These are phyloP conservation scores for Dysmachus trigonus DNA, from an alignment of 2,888 invertebrate genomes.

Conservation along the genomic window DNA sequence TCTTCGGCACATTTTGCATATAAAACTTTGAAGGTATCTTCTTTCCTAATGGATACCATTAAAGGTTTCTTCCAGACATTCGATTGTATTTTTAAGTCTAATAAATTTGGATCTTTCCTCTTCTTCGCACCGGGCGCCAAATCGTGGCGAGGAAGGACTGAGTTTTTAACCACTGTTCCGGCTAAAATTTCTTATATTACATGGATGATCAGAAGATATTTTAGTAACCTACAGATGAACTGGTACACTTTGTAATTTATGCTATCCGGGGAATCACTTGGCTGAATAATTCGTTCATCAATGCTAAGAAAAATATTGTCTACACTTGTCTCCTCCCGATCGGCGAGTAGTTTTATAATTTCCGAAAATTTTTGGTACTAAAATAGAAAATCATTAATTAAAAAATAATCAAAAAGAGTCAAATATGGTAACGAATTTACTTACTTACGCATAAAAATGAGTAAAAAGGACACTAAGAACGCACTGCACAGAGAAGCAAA, in stretches of 20 bases:
- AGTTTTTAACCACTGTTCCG: not conserved
- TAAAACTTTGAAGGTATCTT: slow-evolving; percentile 56
- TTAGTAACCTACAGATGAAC: slow-evolving; percentile 56
- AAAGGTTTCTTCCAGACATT: slow-evolving; percentile 57
- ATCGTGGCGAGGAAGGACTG: not conserved
- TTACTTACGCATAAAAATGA: not conserved
- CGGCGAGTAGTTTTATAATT: slow-evolving; percentile 56
- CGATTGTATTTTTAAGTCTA: slow-evolving; percentile 59
- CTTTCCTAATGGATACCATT: slow-evolving; percentile 54
- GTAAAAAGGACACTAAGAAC: not conserved
- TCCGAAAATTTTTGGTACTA: slow-evolving; percentile 58
- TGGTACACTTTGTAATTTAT: slow-evolving; percentile 56
- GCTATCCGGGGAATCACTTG: slow-evolving; percentile 57
- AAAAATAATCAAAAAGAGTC: not conserved
- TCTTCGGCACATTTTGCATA: slow-evolving; percentile 60
- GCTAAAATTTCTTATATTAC: not conserved
- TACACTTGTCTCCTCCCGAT: slow-evolving; percentile 54
- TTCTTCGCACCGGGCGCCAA: not conserved
- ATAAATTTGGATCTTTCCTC: slow-evolving; percentile 50
- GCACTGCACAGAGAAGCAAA: too few relatives aligned
- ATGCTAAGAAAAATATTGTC: slow-evolving; percentile 56
- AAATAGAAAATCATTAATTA: not conserved
- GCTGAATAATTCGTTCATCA: slow-evolving; percentile 54
- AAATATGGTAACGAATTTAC: not conserved
- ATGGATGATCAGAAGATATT: not conserved